Evolutionary conservation across 2,888 invertebrate species (phyloP).

Genomic region (Athrips mouffetella): DNA sequence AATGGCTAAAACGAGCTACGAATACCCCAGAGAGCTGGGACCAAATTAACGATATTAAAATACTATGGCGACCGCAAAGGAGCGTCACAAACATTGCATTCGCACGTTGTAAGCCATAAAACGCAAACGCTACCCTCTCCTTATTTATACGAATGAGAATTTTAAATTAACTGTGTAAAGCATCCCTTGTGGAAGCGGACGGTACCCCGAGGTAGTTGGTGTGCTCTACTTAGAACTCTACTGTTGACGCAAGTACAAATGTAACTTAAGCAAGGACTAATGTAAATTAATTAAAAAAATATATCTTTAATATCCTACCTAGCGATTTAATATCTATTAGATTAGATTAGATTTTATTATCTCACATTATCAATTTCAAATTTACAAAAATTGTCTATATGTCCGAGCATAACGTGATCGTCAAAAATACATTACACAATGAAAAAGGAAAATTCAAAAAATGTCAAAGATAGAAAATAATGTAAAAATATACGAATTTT

Average conservation of each 20-base stretch:
- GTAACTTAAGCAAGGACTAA: no score
- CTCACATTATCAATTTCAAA: no score
- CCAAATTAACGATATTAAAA: constrained; percentile 79
- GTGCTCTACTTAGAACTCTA: constrained; percentile 37
- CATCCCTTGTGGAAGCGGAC: constrained; percentile 54
- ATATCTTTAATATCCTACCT: no score
- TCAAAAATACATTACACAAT: no score
- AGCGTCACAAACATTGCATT: constrained; percentile 67
- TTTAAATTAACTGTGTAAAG: constrained; percentile 78
- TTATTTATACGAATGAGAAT: constrained; percentile 77
- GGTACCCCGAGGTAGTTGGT: constrained; percentile 43
- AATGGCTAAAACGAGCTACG: constrained; percentile 38
- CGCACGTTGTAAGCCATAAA: constrained; percentile 75
- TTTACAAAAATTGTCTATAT: no score
- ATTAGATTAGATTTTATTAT: no score
- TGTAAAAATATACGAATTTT: no score
- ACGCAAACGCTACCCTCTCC: constrained; percentile 76
- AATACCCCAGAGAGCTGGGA: constrained; percentile 47
- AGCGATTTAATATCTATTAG: no score
- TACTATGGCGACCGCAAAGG: constrained; percentile 68
- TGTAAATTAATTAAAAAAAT: no score
- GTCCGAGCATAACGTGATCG: no score
- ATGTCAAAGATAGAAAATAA: no score
- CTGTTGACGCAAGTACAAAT: background rate
- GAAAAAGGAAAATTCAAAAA: no score